Evolutionary conservation across 2,113 vertebrate species (phyloP).

Genomic region (Paralichthys olivaceus): DNA sequence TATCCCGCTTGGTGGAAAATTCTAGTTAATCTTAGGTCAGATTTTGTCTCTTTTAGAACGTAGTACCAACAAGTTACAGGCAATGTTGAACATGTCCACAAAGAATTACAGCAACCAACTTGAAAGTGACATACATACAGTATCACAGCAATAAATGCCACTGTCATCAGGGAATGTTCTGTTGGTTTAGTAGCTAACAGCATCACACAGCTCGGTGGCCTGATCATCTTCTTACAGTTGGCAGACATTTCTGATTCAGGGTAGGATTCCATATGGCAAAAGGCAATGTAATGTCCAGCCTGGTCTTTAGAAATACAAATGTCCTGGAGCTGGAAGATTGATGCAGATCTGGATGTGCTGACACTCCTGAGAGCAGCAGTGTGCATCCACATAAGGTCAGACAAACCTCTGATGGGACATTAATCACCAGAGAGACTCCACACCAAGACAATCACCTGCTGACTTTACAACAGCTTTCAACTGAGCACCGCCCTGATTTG

Average conservation of each 20-base stretch:
- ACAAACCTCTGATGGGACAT: slow-evolving; percentile 7
- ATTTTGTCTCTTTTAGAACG: not conserved
- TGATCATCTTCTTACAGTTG: not conserved
- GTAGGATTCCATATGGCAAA: too few relatives aligned
- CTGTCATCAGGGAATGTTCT: not conserved
- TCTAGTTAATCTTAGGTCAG: not conserved
- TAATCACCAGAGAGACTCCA: slow-evolving; percentile 10
- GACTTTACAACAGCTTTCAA: not conserved
- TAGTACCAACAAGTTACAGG: too few relatives aligned
- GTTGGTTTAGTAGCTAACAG: not conserved
- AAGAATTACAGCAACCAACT: too few relatives aligned
- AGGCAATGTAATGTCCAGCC: not conserved
- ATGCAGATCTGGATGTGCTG: not conserved
- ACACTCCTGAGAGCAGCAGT: not conserved
- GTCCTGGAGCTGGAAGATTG: not conserved
- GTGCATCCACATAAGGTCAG: not conserved
- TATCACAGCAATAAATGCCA: slow-evolving; percentile 4
- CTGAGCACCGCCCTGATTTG: not conserved
- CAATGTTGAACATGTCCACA: not conserved
- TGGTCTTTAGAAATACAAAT: not conserved
- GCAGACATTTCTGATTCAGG: not conserved
- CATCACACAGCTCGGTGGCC: not conserved
- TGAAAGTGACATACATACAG: not conserved
- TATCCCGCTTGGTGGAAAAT: not conserved
- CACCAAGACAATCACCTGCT: slow-evolving; percentile 4